Percentiles rank a stretch among this genome's conserved stretches.
These are phyloP conservation scores for Pteronotus mesoamericanus DNA, from an alignment of 2,797 vertebrate genomes.

Conservation along the genomic window DNA sequence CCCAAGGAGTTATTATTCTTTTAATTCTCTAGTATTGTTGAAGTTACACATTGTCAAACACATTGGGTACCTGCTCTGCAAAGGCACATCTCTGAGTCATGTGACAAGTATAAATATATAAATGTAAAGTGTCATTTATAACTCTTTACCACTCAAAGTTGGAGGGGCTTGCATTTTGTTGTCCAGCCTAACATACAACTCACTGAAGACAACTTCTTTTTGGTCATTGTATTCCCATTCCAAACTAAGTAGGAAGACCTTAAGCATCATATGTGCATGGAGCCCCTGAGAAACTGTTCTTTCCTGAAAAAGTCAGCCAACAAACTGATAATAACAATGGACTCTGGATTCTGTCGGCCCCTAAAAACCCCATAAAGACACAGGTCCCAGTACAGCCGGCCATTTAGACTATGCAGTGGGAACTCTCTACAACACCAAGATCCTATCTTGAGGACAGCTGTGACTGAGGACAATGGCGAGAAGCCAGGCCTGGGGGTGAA, in stretches of 20 bases:
- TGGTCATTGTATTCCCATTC: neutral
- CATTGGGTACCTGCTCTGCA: too few species aligned
- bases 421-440: neutral
- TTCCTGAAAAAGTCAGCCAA: neutral
- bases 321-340: neutral
- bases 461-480: neutral
- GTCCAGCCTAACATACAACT: neutral
- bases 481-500: too few species aligned
- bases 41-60: neutral
- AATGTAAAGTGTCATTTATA: neutral
- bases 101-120: neutral
- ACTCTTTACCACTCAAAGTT: neutral
- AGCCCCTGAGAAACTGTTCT: neutral
- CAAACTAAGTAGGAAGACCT: neutral
- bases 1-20: neutral
- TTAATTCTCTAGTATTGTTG: neutral
- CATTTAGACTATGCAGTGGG: neutral
- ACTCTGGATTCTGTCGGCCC: neutral
- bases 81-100: neutral
- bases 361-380: neutral
- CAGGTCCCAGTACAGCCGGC: rapidly evolving
- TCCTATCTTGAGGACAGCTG: neutral
- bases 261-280: neutral
- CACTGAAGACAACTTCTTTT: neutral
- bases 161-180: neutral